A percentile compares a stretch with the other conserved stretches of the same genome.
phyloP scores from a whole-genome alignment of 2,113 vertebrate genomes.

The Mormoops blainvillei region DNA sequence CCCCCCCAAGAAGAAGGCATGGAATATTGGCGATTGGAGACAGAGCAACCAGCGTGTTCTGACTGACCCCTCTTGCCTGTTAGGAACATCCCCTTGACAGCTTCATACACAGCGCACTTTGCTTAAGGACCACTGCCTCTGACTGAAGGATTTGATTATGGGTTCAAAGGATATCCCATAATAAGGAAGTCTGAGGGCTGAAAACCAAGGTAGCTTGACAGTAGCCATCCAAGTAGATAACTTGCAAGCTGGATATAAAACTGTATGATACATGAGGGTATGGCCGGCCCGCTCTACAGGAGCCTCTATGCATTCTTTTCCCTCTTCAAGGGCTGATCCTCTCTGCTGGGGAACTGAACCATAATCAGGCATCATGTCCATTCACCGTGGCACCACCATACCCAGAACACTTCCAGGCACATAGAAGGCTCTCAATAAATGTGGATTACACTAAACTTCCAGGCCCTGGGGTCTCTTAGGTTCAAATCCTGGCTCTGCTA shows the following conservation, averaged over 20 bases:
- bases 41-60: neutral
- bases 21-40: neutral
- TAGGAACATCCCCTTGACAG: constrained; percentile 43
- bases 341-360: neutral
- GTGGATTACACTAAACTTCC: neutral
- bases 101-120: neutral
- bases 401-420: neutral
- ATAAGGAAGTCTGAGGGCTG: neutral
- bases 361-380: rapidly evolving
- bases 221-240: neutral
- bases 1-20: neutral
- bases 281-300: no score
- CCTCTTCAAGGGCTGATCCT: no score
- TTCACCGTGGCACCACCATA: neutral
- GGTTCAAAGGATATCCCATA: neutral
- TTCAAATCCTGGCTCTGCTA: neutral
- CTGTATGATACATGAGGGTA: neutral
- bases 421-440: neutral
- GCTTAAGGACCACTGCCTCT: constrained; percentile 26
- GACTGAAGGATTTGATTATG: constrained; percentile 18
- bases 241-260: neutral
- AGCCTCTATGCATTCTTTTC: neutral
- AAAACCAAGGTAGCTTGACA: neutral
- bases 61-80: constrained; percentile 2
- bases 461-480: neutral